These are phyloP conservation scores for Micronycteris hirsuta DNA, from an alignment of 2,113 vertebrate species.

Conservation along the genomic window DNA sequence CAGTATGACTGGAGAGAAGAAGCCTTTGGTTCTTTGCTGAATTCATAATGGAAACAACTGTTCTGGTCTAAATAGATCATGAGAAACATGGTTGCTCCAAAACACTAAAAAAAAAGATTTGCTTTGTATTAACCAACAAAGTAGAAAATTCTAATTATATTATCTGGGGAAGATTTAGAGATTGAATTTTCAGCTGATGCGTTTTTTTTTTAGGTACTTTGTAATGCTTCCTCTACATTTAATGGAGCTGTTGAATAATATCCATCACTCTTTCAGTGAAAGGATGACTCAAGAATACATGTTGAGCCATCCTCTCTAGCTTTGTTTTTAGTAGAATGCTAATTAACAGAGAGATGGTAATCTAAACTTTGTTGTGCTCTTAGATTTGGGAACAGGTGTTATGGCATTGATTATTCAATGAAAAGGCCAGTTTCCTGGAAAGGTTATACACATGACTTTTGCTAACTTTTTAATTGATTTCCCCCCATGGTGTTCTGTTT, in stretches of 20 bases:
- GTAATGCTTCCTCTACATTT: not conserved
- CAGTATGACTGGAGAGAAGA: slow-evolving; percentile 47
- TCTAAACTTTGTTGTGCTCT: slow-evolving; percentile 31
- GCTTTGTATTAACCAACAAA: slow-evolving; percentile 62
- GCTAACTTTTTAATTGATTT: slow-evolving; percentile 39
- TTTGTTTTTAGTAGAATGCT: slow-evolving; percentile 50
- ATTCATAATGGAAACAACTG: slow-evolving; percentile 63
- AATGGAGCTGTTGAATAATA: slow-evolving; percentile 42
- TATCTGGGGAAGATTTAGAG: slow-evolving; percentile 40
- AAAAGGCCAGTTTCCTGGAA: slow-evolving; percentile 30
- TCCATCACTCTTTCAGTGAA: slow-evolving; percentile 44
- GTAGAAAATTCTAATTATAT: slow-evolving; percentile 71
- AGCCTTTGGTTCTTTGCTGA: slow-evolving; percentile 53
- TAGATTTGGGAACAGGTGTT: slow-evolving; percentile 47
- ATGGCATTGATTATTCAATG: slow-evolving; percentile 36
- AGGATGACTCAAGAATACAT: not conserved
- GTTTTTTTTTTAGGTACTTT: slow-evolving; percentile 43
- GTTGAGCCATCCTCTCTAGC: not conserved
- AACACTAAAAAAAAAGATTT: slow-evolving; percentile 69
- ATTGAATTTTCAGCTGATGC: slow-evolving; percentile 48
- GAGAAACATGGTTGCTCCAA: slow-evolving; percentile 54
- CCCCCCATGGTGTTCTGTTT: not conserved
- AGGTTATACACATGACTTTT: slow-evolving; percentile 6
- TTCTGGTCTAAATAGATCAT: slow-evolving; percentile 60
- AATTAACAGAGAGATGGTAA: slow-evolving; percentile 50